These are phyloP conservation scores for Alviniconcha marisindica DNA, from an alignment of 1,140 invertebrate species.

Conservation along the genomic window DNA sequence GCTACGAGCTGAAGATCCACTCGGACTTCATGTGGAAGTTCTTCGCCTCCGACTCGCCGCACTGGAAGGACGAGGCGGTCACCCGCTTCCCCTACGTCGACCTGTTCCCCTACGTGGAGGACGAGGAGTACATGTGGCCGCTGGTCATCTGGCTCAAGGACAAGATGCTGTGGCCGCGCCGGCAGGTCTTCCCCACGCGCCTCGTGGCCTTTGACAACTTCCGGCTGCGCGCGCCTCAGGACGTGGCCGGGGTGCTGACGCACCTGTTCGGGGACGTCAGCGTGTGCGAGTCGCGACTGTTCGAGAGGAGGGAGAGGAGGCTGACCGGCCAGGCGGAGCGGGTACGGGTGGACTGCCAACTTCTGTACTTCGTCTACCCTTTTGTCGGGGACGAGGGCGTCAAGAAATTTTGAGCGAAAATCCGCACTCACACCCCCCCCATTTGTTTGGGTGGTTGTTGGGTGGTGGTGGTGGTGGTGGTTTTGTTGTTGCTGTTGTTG, in stretches of 20 bases:
- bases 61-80: constrained; percentile 33
- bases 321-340: constrained; percentile 26
- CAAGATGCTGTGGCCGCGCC: constrained; percentile 49
- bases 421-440: no score
- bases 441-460: background rate
- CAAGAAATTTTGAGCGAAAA: background rate
- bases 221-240: constrained; percentile 15
- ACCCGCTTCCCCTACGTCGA: constrained; percentile 58
- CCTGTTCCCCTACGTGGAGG: constrained; percentile 51
- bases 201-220: constrained; percentile 43
- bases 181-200: constrained; percentile 33
- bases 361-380: constrained; percentile 33
- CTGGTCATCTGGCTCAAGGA: constrained; percentile 49
- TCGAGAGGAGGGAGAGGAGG: constrained; percentile 36
- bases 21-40: constrained; percentile 54
- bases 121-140: constrained; percentile 51
- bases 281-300: constrained; percentile 40
- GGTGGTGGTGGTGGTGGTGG: background rate
- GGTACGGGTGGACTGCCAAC: constrained; percentile 30
- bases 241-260: constrained; percentile 31
- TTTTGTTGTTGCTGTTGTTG: background rate
- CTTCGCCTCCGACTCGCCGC: constrained; percentile 33
- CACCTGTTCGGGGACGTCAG: constrained; percentile 35
- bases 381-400: constrained; percentile 18
- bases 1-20: constrained; percentile 37